Base-by-base conservation (phyloP, 2,888 invertebrate species). In the Xanthia icteritia region DNA sequence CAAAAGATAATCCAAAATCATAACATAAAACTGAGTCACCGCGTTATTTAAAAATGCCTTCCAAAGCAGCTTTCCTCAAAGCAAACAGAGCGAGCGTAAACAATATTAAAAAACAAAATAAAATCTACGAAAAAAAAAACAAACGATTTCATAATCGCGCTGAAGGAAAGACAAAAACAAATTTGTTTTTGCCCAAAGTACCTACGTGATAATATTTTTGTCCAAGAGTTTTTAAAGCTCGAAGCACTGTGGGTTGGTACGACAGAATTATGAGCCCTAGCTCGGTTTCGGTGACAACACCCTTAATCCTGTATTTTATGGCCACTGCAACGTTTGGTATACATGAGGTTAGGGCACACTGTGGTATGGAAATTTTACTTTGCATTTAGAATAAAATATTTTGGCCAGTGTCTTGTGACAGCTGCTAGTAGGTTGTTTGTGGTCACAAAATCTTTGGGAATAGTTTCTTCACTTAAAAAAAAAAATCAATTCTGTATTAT, bases 231-330 rank as follows among this genome's bases (percentile, higher is more conserved):
- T 89, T 84, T 70, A 75, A n/a, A 79, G 77, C 71, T 73, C 70
- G 74, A 67, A 83, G 76, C 84, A 87, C 84, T 86, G 77, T 87
- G 89, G 85, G 81, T 73, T 73, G 76, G 75, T 72, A 78, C 56
- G 76, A 74, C 65, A 87, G 86, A 92, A 88, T 93, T 92, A 92
- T 91, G 92, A 90, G 88, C 85, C 86, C 77, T 87, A 80, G 79
- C 87, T 86, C 87, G 88, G 90, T 90, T 89, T 89, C 78, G 82
- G 90, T 89, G 92, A 91, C 92, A 92, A 84, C 88, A 79, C 72
- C 88, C 90, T 86, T 92, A 92, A 93, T 92, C 91, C 90, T 65
- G 73, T 90, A 82, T 88, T 93, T 92, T 93, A 93, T 89, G 89
- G 87, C 81, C 71, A 84, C 87, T 90, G 89, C 86, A 89, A 81